Evolutionary conservation across 2,113 vertebrate species (phyloP).

Genomic region (Sturnus vulgaris): DNA sequence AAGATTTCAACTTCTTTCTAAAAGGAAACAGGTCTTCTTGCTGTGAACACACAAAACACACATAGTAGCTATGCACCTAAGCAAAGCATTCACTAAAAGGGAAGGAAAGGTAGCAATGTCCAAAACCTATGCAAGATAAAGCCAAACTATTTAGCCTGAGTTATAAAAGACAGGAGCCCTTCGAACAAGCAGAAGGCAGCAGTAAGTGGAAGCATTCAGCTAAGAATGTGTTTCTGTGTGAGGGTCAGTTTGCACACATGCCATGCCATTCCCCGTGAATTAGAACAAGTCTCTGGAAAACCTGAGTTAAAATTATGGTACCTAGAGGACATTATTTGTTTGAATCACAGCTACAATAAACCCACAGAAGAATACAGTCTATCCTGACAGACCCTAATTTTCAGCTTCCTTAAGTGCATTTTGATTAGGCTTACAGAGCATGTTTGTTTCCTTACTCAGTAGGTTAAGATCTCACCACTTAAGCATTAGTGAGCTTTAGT

Average conservation of each 20-base stretch:
- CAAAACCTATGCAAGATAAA: not conserved
- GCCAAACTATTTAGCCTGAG: not conserved
- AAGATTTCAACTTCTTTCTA: not conserved
- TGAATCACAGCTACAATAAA: not conserved
- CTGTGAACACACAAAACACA: not conserved
- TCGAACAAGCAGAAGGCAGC: not conserved
- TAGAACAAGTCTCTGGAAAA: not conserved
- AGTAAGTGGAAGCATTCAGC: not conserved
- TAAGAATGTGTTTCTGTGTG: not conserved
- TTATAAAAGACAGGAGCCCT: not conserved
- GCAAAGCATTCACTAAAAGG: not conserved
- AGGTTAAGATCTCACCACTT: not conserved
- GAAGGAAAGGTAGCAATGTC: not conserved
- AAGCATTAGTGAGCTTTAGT: not conserved
- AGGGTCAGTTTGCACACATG: accelerated
- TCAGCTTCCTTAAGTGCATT: not conserved
- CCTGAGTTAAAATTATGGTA: not conserved
- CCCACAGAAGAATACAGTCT: not conserved
- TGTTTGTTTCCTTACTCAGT: not conserved
- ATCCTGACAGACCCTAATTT: not conserved
- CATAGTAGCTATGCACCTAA: not conserved
- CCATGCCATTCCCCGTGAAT: not conserved
- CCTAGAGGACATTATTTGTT: not conserved
- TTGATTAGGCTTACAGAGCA: not conserved
- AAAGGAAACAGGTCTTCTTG: not conserved